These are phyloP conservation scores for Poecilia gillii DNA, from an alignment of 2,797 vertebrate species.

Conservation along the genomic window DNA sequence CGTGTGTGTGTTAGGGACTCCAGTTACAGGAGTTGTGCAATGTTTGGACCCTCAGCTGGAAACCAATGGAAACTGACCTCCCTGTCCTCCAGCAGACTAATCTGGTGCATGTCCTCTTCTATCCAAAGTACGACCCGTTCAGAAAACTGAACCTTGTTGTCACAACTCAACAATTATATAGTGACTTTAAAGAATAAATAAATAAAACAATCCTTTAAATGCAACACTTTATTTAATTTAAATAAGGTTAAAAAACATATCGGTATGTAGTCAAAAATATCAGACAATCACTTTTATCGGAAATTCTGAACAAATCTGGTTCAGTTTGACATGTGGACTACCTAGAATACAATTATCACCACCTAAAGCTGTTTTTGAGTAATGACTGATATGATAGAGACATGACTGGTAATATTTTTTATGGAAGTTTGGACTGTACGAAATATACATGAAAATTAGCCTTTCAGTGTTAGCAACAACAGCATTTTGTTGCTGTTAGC, in stretches of 20 bases:
- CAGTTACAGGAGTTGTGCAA: constrained; percentile 67
- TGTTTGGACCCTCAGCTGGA: constrained; percentile 56
- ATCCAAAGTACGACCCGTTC: not conserved
- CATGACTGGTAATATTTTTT: not conserved
- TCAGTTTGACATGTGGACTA: not conserved
- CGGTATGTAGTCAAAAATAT: not conserved
- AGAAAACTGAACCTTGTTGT: not conserved
- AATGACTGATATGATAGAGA: not conserved
- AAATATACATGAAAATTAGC: not conserved
- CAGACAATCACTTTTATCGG: not conserved
- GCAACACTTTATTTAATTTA: not conserved
- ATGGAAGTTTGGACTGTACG: not conserved
- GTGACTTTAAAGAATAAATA: not conserved
- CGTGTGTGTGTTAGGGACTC: constrained; percentile 34
- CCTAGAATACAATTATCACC: not conserved
- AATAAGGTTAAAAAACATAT: not conserved
- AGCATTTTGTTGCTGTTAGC: not conserved
- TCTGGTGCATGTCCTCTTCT: constrained; percentile 3
- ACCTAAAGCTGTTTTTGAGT: not conserved
- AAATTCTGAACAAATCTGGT: not conserved
- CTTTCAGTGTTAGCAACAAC: not conserved
- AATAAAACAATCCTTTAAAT: not conserved
- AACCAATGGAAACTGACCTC: constrained; percentile 55
- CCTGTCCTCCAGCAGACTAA: constrained; percentile 23
- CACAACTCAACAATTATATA: not conserved